Percentiles rank a stretch among this genome's conserved stretches.
phyloP scores from a whole-genome alignment of 1,140 invertebrate species.

The Epicauta chinensis region DNA sequence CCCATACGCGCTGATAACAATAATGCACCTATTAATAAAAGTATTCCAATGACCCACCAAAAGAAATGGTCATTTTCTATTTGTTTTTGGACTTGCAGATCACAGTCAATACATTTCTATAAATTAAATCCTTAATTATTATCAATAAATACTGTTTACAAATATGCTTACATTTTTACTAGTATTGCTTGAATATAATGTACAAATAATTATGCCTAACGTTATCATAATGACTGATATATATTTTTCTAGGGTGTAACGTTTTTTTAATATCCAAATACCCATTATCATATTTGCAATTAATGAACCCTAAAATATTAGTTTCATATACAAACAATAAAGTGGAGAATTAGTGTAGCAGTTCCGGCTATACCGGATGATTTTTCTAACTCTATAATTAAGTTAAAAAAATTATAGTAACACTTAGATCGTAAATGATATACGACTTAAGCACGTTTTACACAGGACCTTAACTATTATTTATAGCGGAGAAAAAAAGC shows the following conservation, averaged over 20 bases:
- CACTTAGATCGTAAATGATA: too few species aligned
- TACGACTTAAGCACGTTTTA: too few species aligned
- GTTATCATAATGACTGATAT: slow-evolving; percentile 90
- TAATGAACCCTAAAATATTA: slow-evolving; percentile 73
- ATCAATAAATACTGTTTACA: slow-evolving; percentile 12
- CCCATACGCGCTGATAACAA: slow-evolving; percentile 94
- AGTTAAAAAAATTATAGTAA: too few species aligned
- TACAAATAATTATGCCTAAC: slow-evolving; percentile 85
- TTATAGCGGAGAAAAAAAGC: too few species aligned
- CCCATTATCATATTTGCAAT: slow-evolving; percentile 97
- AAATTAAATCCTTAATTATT: slow-evolving; percentile 10
- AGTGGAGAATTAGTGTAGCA: too few species aligned
- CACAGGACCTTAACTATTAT: too few species aligned
- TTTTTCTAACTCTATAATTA: too few species aligned
- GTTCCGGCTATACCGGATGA: too few species aligned
- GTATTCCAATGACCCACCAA: slow-evolving; percentile 81
- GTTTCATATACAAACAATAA: background rate
- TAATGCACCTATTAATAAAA: slow-evolving; percentile 78
- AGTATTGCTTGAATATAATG: slow-evolving; percentile 73
- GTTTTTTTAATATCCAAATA: slow-evolving; percentile 80
- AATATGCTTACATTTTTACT: slow-evolving; percentile 30
- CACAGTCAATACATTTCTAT: slow-evolving; percentile 36
- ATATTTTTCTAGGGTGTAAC: slow-evolving; percentile 82
- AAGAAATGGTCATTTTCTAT: slow-evolving; percentile 56
- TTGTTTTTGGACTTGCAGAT: slow-evolving; percentile 41